These are phyloP conservation scores for Siniperca obscura DNA, from an alignment of 2,797 vertebrate genomes.

Conservation along the genomic window DNA sequence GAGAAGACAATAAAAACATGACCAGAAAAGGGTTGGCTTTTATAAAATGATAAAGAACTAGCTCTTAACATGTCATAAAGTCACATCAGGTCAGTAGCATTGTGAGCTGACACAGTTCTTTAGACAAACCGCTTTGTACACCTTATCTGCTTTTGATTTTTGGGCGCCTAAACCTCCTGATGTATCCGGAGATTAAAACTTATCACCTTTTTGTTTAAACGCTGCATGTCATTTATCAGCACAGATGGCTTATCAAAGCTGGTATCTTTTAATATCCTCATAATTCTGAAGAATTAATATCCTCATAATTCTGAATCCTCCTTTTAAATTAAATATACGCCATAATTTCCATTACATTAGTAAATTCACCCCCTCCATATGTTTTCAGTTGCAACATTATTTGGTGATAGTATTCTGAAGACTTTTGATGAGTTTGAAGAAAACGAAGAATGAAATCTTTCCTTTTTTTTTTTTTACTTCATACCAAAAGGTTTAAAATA, in stretches of 20 bases:
- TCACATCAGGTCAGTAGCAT: neutral
- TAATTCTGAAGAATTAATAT: neutral
- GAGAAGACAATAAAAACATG: slow-evolving; percentile 3
- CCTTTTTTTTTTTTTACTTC: neutral
- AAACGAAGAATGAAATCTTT: neutral
- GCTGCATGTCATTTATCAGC: neutral
- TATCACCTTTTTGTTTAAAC: slow-evolving; percentile 29
- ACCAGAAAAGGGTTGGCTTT: neutral
- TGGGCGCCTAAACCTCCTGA: neutral
- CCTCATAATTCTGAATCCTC: neutral
- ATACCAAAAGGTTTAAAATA: neutral
- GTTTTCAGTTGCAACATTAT: neutral
- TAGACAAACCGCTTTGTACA: slow-evolving; percentile 3
- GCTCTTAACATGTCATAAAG: neutral
- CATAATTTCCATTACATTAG: neutral
- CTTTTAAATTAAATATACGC: neutral
- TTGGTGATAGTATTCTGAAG: neutral
- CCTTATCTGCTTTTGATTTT: slow-evolving; percentile 14
- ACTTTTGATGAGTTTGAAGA: neutral
- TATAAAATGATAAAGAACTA: neutral
- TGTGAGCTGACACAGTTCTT: slow-evolving; percentile 4
- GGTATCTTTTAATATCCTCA: neutral
- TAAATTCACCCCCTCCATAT: neutral
- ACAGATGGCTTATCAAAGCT: slow-evolving; percentile 30
- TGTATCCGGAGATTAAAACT: slow-evolving; percentile 20